Evolutionary conservation across 2,888 invertebrate species (phyloP).

Genomic region (Anthoptus insignis): DNA sequence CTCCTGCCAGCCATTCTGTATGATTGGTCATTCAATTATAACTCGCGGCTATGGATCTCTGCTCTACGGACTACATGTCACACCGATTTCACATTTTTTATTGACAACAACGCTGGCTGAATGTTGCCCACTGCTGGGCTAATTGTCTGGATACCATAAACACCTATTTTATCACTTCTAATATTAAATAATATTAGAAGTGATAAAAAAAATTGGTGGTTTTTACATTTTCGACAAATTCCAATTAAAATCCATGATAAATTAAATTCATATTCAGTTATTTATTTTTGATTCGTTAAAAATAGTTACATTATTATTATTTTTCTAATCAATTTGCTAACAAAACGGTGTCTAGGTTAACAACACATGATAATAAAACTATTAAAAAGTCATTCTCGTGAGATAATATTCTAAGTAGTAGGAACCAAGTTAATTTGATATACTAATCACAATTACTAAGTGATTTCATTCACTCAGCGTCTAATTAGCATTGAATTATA

Average conservation of each 20-base stretch:
- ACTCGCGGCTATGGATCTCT: conserved; percentile 42
- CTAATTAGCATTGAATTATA: conserved; percentile 37
- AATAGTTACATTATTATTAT: too few species aligned
- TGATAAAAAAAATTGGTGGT: too few species aligned
- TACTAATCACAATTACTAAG: conserved; percentile 29
- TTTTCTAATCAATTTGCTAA: too few species aligned
- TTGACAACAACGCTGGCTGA: conserved; percentile 13
- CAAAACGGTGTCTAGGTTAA: not conserved
- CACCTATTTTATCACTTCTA: too few species aligned
- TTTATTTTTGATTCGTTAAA: too few species aligned
- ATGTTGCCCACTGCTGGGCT: conserved; percentile 2
- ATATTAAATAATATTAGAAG: too few species aligned
- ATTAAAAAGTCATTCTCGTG: conserved; percentile 22
- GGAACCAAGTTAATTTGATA: conserved; percentile 24
- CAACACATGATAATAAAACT: not conserved
- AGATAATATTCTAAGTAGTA: conserved; percentile 27
- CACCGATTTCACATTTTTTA: conserved; percentile 25
- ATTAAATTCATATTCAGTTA: too few species aligned
- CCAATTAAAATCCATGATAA: too few species aligned
- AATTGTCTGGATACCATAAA: too few species aligned
- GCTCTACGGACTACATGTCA: conserved; percentile 25
- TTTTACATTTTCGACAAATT: too few species aligned
- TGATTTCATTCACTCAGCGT: conserved; percentile 30
- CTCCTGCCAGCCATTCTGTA: conserved; percentile 70
- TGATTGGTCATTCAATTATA: conserved; percentile 73